Evolutionary conservation across 2,888 invertebrate genomes (phyloP).

Genomic region (Ennomos erosarius): DNA sequence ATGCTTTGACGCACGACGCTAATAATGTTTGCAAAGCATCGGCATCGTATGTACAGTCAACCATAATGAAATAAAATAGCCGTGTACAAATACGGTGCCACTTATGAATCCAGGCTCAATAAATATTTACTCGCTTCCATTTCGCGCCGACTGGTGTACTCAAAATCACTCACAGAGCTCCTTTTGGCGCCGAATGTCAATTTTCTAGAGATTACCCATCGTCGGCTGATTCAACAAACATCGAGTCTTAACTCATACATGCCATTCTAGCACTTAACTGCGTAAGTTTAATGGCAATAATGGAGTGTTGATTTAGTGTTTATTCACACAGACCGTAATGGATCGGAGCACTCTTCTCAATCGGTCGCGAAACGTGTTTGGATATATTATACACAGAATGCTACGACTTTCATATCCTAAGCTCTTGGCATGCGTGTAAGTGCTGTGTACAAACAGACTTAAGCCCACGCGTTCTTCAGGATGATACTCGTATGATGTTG

Average conservation of each 20-base stretch:
- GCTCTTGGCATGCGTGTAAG: slow-evolving; percentile 53
- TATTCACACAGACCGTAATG: slow-evolving; percentile 73
- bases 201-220: slow-evolving; percentile 73
- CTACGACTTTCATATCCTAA: slow-evolving; percentile 75
- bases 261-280: slow-evolving; percentile 52
- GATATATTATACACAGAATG: slow-evolving; percentile 58
- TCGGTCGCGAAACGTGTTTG: slow-evolving; percentile 77
- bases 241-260: slow-evolving; percentile 55
- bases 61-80: slow-evolving; percentile 29
- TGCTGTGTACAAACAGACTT: slow-evolving; percentile 49
- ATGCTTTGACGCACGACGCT: slow-evolving; percentile 26
- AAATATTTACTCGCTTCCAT: slow-evolving; percentile 67
- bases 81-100: slow-evolving; percentile 49
- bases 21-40: slow-evolving; percentile 25
- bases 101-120: slow-evolving; percentile 61
- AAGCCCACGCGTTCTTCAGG: slow-evolving; percentile 31
- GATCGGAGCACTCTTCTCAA: slow-evolving; percentile 76
- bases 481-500: slow-evolving; percentile 46
- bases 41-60: slow-evolving; percentile 11
- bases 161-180: slow-evolving; percentile 63
- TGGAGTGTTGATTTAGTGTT: slow-evolving; percentile 60
- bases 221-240: slow-evolving; percentile 54
- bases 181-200: slow-evolving; percentile 78
- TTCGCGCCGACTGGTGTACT: slow-evolving; percentile 66
- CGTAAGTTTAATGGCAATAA: slow-evolving; percentile 56